Conservation (phyloP, 2,888 invertebrate species). For the Trachelus iudaicus region DNA sequence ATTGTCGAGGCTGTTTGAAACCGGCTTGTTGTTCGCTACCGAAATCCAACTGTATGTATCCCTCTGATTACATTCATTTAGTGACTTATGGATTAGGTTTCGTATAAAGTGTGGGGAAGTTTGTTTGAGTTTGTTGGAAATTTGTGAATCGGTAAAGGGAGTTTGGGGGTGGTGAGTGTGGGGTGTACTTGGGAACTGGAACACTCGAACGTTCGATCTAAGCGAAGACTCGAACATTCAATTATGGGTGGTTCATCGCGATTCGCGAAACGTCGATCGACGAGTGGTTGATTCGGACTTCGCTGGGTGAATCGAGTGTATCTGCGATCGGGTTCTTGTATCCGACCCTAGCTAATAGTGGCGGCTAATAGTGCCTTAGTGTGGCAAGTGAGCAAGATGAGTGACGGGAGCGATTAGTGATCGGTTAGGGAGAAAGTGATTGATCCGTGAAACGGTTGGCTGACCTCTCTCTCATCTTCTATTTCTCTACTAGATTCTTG, state of each 20-base stretch:
- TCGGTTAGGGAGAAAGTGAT: constrained; percentile 38
- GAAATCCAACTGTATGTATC: neutral
- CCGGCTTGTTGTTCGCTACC: constrained; percentile 1
- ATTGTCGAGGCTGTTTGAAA: constrained; percentile 35
- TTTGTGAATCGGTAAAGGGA: neutral
- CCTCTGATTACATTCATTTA: neutral
- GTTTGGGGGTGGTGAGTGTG: neutral
- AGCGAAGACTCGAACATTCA: constrained; percentile 19
- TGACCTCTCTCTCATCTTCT: neutral
- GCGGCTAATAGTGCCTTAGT: constrained; percentile 46
- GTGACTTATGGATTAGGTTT: neutral
- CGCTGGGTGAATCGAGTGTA: neutral
- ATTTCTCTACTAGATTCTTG: neutral
- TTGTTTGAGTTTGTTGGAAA: neutral
- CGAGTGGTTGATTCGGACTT: neutral
- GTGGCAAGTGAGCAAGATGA: constrained; percentile 47
- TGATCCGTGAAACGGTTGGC: constrained; percentile 15
- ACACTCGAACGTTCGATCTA: neutral
- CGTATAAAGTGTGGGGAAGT: neutral
- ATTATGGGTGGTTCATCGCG: constrained; percentile 26
- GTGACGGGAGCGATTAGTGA: constrained; percentile 50
- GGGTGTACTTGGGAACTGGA: neutral
- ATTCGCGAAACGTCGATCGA: constrained; percentile 30
- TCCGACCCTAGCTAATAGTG: constrained; percentile 25
- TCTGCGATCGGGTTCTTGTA: constrained; percentile 19